Evolutionary conservation across 2,113 vertebrate genomes (phyloP), one percentile per base, ranked within the genome.

Genomic region (Daboia siamensis): DNA sequence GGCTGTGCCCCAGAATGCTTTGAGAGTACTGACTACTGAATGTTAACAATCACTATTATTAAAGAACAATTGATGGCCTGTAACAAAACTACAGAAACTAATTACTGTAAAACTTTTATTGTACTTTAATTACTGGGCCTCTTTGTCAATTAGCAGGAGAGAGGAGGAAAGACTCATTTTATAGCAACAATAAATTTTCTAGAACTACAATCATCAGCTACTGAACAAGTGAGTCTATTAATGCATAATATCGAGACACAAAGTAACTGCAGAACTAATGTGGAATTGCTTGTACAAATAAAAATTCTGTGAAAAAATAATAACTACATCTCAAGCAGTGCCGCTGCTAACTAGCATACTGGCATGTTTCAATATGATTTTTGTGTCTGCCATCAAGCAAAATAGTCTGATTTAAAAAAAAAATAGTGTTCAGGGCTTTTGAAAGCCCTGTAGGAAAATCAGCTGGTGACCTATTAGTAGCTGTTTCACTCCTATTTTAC

Each of bases 41-140:
- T 97, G 96, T 96, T 97, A 96, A 98, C 98, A 98, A 97, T 97
- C 95, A 98, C 97, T 98, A 98, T 97, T 97, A 97, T 98, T 98
- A 95, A 95, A 97, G 96, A 97, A 98, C 97, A 97, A 97, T 97
- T 98, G 98, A 98, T 98, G 98, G 98, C 98, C 98, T 98, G 98
- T 96, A 98, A 97, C 97, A 96, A 95, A 97, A 96, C 97, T 98
- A 97, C 96, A 96, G 97, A 98, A 96, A 96, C 97, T 98, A 98
- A 98, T 98, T 98, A 97, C 96, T 93, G 95, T 93, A 95, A 97
- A 97, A 96, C 95, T 97, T 96, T 96, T 96, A 97, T 96, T 96
- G 97, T 94, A 96, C 92, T 97, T 98, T 98, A 98, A 98, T 98
- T 97, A 97, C 97, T 97, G 97, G 97, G 98, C 97, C 97, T 97